Conservation (phyloP, 2,113 vertebrate species). For the Labeo catla region DNA sequence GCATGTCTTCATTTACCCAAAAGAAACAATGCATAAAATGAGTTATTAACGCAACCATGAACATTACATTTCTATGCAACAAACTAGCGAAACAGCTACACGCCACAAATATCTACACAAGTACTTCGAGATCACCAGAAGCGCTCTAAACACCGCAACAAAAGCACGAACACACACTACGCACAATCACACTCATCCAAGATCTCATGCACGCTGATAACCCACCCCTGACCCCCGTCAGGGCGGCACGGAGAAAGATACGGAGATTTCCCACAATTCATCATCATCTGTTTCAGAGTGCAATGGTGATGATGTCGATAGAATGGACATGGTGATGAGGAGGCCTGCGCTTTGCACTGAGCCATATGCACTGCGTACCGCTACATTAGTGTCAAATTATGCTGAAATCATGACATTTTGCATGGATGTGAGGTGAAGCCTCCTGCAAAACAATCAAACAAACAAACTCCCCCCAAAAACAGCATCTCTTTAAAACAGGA, state of each 20-base stretch:
- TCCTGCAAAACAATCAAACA: neutral
- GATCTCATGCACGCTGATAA: conserved; percentile 52
- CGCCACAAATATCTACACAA: conserved; percentile 40
- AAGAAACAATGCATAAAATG: conserved; percentile 13
- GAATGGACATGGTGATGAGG: conserved; percentile 58
- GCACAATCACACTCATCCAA: conserved; percentile 57
- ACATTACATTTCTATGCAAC: conserved; percentile 33
- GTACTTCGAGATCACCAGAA: conserved; percentile 34
- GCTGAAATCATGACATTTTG: conserved; percentile 34
- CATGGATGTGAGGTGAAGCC: neutral
- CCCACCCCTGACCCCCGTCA: conserved; percentile 48
- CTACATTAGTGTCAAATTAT: neutral
- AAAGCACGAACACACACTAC: conserved; percentile 55
- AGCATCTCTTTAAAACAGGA: neutral
- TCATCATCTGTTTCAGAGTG: conserved; percentile 57
- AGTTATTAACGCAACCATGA: conserved; percentile 34
- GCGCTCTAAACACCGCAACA: conserved; percentile 38
- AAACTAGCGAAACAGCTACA: conserved; percentile 20
- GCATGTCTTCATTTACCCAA: conserved; percentile 29
- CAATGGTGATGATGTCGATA: conserved; percentile 55
- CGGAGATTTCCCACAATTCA: conserved; percentile 81
- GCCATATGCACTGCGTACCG: conserved; percentile 43
- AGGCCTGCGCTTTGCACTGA: conserved; percentile 40
- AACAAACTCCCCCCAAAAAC: neutral
- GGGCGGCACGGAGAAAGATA: conserved; percentile 76